Conservation (phyloP, 2,797 vertebrate genomes). For the Huso huso region DNA sequence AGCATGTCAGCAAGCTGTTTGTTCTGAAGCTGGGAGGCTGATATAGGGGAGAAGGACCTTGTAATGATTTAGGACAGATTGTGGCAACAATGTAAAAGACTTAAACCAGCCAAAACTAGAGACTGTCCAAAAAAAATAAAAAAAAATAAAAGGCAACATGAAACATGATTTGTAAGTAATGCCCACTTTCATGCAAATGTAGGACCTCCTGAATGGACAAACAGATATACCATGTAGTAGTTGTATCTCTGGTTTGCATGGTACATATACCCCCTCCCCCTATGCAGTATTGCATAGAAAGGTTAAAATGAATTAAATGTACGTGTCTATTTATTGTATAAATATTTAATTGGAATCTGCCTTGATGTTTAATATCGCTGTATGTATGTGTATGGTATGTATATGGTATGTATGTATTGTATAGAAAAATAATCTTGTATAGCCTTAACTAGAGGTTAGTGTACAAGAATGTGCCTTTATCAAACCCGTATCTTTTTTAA, state of each 20-base stretch:
- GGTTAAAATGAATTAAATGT: conserved; percentile 41
- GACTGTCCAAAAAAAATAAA: not conserved
- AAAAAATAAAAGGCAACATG: not conserved
- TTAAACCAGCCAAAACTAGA: not conserved
- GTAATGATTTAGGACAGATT: not conserved
- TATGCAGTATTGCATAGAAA: conserved; percentile 41
- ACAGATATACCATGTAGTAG: conserved; percentile 22
- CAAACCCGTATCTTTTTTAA: conserved; percentile 6
- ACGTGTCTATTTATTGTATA: conserved; percentile 61
- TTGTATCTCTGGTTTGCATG: not conserved
- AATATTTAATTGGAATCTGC: conserved; percentile 68
- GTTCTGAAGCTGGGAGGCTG: not conserved
- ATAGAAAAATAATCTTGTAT: conserved; percentile 36
- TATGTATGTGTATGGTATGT: conserved; percentile 12
- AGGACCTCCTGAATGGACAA: not conserved
- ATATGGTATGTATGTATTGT: conserved; percentile 33
- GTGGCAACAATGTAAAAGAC: not conserved
- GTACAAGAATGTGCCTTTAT: conserved; percentile 56
- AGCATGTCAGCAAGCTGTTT: not conserved
- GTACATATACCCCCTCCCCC: not conserved
- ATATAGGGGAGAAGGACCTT: not conserved
- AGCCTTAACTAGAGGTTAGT: conserved; percentile 33
- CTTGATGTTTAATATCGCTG: conserved; percentile 39
- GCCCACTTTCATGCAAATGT: not conserved
- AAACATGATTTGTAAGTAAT: not conserved